Evolutionary conservation across 1,140 invertebrate genomes (phyloP).

Genomic region (Megalonaias nervosa): DNA sequence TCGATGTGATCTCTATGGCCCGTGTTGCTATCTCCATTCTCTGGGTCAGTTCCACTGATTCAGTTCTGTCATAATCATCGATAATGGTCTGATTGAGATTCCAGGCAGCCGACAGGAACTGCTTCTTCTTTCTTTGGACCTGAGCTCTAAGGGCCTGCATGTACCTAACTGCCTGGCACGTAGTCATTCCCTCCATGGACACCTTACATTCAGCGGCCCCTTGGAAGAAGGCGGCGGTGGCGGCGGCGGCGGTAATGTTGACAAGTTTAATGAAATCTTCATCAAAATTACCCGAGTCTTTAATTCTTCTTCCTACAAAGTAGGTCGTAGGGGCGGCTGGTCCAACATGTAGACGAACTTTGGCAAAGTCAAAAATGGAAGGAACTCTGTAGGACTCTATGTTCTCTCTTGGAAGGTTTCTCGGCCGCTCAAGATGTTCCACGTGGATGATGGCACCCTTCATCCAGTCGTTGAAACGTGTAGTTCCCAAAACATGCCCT

Average conservation of each 20-base stretch:
- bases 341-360: constrained; percentile 51
- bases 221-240: constrained; percentile 49
- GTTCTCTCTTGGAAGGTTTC: constrained; percentile 39
- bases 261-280: constrained; percentile 53
- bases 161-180: constrained; percentile 47
- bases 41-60: constrained; percentile 19
- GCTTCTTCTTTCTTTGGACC: constrained; percentile 42
- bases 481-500: constrained; percentile 49
- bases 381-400: too few relatives aligned
- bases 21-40: constrained; percentile 48
- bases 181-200: constrained; percentile 37
- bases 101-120: constrained; percentile 54
- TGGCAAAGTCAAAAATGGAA: constrained; percentile 29
- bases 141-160: constrained; percentile 28
- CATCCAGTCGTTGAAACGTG: constrained; percentile 52
- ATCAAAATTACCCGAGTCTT: constrained; percentile 29
- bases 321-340: constrained; percentile 5
- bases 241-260: constrained; percentile 3
- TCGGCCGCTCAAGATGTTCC: constrained; percentile 51
- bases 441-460: constrained; percentile 54
- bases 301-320: constrained; percentile 44
- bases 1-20: constrained; percentile 51
- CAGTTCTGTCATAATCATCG: constrained; percentile 41
- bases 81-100: constrained; percentile 49
- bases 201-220: constrained; percentile 42